A percentile compares a stretch with the other conserved stretches of the same genome.
Evolutionary conservation across 1,140 invertebrate genomes (phyloP).

Genomic region (Drosophila saltans): DNA sequence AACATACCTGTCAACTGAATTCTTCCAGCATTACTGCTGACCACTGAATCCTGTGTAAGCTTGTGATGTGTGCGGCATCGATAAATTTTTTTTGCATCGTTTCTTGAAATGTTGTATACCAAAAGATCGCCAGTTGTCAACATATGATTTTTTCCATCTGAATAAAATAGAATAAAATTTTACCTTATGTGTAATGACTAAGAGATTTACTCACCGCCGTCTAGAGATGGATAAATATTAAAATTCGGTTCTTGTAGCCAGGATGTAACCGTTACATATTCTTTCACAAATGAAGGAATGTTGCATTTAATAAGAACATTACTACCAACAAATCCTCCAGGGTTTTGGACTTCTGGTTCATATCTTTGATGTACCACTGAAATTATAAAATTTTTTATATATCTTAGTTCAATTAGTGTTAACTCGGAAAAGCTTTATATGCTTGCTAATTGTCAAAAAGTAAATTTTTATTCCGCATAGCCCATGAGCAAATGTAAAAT

Average conservation of each 20-base stretch:
- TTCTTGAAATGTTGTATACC: conserved; percentile 89
- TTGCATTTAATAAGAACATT: conserved; percentile 92
- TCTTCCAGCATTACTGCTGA: conserved; percentile 87
- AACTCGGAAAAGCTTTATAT: too few species aligned
- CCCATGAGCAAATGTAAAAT: too few species aligned
- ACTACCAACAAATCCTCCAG: conserved; percentile 88
- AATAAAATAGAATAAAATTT: conserved; percentile 56
- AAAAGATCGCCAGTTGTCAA: conserved; percentile 90
- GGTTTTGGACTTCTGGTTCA: conserved; percentile 89
- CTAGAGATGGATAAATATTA: conserved; percentile 77
- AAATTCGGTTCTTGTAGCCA: conserved; percentile 90
- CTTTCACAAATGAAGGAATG: conserved; percentile 90
- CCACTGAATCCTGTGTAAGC: conserved; percentile 85
- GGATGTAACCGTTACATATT: conserved; percentile 91
- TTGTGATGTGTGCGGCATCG: conserved; percentile 75
- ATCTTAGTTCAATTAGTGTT: not conserved
- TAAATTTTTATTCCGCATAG: too few species aligned
- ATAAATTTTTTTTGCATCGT: conserved; percentile 86
- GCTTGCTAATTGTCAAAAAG: too few species aligned
- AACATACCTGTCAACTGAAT: conserved; percentile 86
- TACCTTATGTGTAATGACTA: not conserved
- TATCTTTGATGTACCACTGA: conserved; percentile 91
- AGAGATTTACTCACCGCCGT: conserved; percentile 52
- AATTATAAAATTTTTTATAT: conserved; percentile 1
- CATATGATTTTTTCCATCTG: conserved; percentile 91